Evolutionary conservation across 1,140 invertebrate genomes (phyloP).

Genomic region (Mercenaria mercenaria): DNA sequence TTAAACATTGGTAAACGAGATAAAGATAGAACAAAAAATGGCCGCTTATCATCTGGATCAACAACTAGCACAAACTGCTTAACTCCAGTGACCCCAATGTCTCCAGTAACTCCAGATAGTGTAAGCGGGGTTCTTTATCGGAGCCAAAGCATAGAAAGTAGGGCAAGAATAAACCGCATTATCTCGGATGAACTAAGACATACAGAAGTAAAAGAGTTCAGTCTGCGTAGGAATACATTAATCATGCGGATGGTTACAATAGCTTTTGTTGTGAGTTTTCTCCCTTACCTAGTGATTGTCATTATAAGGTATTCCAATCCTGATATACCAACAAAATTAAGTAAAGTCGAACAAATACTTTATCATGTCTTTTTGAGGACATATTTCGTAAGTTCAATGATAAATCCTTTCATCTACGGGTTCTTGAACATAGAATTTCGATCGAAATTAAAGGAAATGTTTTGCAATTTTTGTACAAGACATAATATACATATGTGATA

Average conservation of each 20-base stretch:
- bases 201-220: constrained; percentile 49
- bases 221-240: constrained; percentile 56
- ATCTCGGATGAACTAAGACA: constrained; percentile 54
- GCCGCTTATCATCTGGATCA: constrained; percentile 22
- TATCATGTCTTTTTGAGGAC: constrained; percentile 54
- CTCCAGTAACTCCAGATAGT: constrained; percentile 16
- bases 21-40: neutral
- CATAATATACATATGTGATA: neutral
- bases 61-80: neutral
- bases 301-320: constrained; percentile 49
- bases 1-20: neutral
- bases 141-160: constrained; percentile 61
- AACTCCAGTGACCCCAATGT: constrained; percentile 42
- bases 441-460: constrained; percentile 33
- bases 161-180: constrained; percentile 49
- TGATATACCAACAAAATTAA: constrained; percentile 13
- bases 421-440: constrained; percentile 63
- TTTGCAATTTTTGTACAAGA: constrained; percentile 46
- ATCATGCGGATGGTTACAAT: constrained; percentile 66
- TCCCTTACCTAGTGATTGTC: constrained; percentile 48
- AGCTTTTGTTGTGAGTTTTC: constrained; percentile 58
- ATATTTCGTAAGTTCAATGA: constrained; percentile 60
- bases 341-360: constrained; percentile 33
- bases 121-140: constrained; percentile 48
- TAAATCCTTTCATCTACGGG: constrained; percentile 65